Evolutionary conservation across 2,888 invertebrate species (phyloP).

Genomic region (Nowickia ferox): DNA sequence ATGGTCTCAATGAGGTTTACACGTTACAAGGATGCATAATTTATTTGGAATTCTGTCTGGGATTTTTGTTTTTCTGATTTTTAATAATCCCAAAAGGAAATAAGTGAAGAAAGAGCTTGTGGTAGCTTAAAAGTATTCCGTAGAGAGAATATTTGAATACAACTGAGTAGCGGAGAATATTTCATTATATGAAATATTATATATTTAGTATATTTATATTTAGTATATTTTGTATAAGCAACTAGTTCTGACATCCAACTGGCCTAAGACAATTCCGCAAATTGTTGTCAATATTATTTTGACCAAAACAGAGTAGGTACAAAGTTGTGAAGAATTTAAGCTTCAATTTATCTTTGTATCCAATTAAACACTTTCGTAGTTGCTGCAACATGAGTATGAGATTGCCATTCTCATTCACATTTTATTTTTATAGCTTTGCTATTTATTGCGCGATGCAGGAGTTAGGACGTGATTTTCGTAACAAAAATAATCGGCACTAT

Average conservation of each 20-base stretch:
- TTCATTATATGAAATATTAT: neutral
- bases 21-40: slow-evolving; percentile 81
- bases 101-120: neutral
- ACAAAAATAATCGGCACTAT: too few species aligned
- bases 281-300: neutral
- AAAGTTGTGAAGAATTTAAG: neutral
- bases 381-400: neutral
- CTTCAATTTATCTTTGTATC: slow-evolving; percentile 3
- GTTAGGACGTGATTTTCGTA: too few species aligned
- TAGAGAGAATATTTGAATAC: neutral
- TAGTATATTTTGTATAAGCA: neutral
- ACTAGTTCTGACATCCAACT: too few species aligned
- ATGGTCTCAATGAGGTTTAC: slow-evolving; percentile 78
- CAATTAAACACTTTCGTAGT: slow-evolving; percentile 38
- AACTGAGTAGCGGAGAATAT: too few species aligned
- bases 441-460: too few species aligned
- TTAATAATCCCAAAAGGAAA: neutral
- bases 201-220: neutral
- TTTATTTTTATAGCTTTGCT: too few species aligned
- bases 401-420: neutral
- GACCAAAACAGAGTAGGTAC: neutral
- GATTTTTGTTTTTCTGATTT: slow-evolving; percentile 65
- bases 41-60: slow-evolving; percentile 80
- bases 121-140: neutral
- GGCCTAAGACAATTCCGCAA: neutral